Evolutionary conservation across 1,140 invertebrate genomes (phyloP).

Genomic region (Papilio helenus): DNA sequence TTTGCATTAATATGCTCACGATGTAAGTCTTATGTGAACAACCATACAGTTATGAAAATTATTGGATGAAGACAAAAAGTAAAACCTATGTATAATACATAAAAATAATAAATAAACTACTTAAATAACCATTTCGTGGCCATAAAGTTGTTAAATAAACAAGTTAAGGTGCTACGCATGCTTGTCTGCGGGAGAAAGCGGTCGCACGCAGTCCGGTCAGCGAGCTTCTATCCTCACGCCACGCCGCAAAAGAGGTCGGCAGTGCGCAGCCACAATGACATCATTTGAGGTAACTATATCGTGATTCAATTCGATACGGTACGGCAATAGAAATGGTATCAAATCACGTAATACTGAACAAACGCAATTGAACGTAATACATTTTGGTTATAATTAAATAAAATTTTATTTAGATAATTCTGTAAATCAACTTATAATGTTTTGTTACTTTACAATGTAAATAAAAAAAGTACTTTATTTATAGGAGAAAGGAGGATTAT

Average conservation of each 20-base stretch:
- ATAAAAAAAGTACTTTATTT: not conserved
- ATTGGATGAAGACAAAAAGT: not conserved
- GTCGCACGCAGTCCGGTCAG: not conserved
- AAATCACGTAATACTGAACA: not conserved
- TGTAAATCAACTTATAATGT: not conserved
- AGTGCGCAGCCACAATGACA: not conserved
- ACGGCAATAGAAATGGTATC: not conserved
- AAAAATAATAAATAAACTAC: not conserved
- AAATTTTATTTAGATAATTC: not conserved
- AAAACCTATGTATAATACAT: too few species aligned
- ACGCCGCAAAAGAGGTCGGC: not conserved
- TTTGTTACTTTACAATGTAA: not conserved
- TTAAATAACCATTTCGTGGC: not conserved
- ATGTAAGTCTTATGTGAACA: not conserved
- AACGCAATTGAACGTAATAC: not conserved
- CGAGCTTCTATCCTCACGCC: slow-evolving; percentile 17
- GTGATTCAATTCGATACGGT: not conserved
- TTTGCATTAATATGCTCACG: not conserved
- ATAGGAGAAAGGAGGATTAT: not conserved
- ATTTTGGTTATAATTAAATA: not conserved
- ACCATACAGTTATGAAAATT: not conserved
- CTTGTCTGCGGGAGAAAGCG: not conserved
- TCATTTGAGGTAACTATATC: not conserved
- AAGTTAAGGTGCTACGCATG: not conserved
- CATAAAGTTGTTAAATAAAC: slow-evolving; percentile 7